A percentile compares a stretch with the other conserved stretches of the same genome.
phyloP scores from a whole-genome alignment of 2,888 invertebrate genomes.

The Sesia bembeciformis region DNA sequence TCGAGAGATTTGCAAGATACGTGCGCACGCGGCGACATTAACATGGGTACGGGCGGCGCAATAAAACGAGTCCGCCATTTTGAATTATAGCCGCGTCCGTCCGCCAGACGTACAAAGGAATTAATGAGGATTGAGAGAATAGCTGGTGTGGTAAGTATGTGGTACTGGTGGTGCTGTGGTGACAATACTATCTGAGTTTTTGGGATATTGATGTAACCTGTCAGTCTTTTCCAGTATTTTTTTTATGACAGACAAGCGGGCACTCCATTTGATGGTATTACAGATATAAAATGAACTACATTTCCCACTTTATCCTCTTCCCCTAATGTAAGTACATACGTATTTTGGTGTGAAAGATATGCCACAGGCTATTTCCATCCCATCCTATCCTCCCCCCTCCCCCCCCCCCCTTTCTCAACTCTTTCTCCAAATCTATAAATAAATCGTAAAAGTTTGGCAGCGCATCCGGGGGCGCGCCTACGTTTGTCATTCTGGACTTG shows the following conservation, averaged over 20 bases:
- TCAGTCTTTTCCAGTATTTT: not conserved
- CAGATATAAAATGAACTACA: no score
- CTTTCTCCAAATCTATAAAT: no score
- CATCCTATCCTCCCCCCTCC: no score
- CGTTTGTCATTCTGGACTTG: no score
- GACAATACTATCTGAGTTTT: not conserved
- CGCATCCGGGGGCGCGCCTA: no score
- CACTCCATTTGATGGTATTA: not conserved
- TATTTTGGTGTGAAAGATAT: no score
- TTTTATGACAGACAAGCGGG: not conserved
- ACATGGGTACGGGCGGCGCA: slow-evolving; percentile 3
- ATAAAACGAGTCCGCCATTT: slow-evolving; percentile 16
- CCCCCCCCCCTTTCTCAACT: no score
- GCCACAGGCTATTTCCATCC: no score
- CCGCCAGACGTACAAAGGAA: slow-evolving; percentile 22
- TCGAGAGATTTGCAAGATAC: slow-evolving; percentile 10
- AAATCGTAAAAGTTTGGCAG: no score
- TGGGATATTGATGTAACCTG: not conserved
- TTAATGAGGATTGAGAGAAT: slow-evolving; percentile 16
- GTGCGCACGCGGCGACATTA: slow-evolving; percentile 15
- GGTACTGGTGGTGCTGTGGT: not conserved
- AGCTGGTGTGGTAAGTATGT: not conserved
- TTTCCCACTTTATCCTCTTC: no score
- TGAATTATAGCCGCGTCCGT: slow-evolving; percentile 19
- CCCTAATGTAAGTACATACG: no score